Conservation (phyloP, 2,797 vertebrate genomes). For the Phalanger gymnotis region DNA sequence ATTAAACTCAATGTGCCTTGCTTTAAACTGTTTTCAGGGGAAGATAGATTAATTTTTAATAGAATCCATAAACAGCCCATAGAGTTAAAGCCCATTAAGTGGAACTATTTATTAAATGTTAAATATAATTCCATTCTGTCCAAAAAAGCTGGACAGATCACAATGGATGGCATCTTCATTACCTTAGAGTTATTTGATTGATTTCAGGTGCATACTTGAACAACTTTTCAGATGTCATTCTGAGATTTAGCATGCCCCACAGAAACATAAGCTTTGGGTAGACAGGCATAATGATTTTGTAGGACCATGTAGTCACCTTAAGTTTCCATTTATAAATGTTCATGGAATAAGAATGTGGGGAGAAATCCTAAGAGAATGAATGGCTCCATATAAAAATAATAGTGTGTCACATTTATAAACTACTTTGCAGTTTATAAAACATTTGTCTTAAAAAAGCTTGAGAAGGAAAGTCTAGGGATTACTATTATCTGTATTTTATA, state of each 20-base stretch:
- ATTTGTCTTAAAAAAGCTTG: not conserved
- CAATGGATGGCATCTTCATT: slow-evolving; percentile 3
- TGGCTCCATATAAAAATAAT: slow-evolving; percentile 6
- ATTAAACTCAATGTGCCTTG: slow-evolving; percentile 3
- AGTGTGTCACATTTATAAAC: not conserved
- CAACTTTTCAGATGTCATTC: slow-evolving; percentile 19
- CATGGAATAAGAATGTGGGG: not conserved
- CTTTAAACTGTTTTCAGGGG: not conserved
- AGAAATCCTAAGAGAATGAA: slow-evolving; percentile 18
- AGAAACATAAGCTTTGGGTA: not conserved
- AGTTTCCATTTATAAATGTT: not conserved
- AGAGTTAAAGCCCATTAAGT: slow-evolving; percentile 24
- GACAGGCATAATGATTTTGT: not conserved
- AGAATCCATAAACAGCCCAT: slow-evolving; percentile 13
- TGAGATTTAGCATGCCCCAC: not conserved
- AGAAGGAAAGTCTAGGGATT: slow-evolving; percentile 14
- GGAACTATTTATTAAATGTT: slow-evolving; percentile 22
- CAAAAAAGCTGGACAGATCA: not conserved
- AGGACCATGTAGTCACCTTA: not conserved
- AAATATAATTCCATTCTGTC: slow-evolving; percentile 24
- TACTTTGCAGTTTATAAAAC: not conserved
- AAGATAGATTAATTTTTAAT: slow-evolving; percentile 39
- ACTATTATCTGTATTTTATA: slow-evolving; percentile 21
- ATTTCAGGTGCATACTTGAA: not conserved
- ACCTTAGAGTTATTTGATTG: slow-evolving; percentile 3